Evolutionary conservation across 2,113 vertebrate species (phyloP), one percentile per base, ranked within the genome.

Genomic region (Salminus brasiliensis): DNA sequence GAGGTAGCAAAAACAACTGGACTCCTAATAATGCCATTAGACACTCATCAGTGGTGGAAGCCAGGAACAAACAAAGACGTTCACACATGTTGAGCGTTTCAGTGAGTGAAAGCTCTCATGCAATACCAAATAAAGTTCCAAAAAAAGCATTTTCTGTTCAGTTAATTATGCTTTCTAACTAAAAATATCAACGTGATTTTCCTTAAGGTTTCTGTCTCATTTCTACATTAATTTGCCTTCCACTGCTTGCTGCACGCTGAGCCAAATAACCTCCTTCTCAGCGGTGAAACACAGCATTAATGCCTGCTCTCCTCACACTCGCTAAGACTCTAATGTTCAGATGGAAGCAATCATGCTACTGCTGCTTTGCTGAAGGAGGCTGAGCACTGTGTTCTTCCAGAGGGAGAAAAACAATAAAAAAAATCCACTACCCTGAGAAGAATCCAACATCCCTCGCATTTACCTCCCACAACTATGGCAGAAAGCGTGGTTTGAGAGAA

Each of bases 301-400:
- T 45, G 32, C 8, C 62, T 43, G n/a, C 9, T 66, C 63, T 68
- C 60, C 18, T 32, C 30, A 45, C 72, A 27, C 60, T 67, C 25
- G 45, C 41, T 47, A 32, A 34, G 55, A 4, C 34, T 41, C 55
- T 60, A 81, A 79, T 75, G 53, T 74, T 89, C 86, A 79, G 75
- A 86, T 88, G 86, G 87, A 90, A 88, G 74, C 43, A 47, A 82
- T 91, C 75, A 83, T 72, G 79, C 85, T 86, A 80, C 85, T 0
- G 29, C 85, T 52, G 66, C 71, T 25, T 67, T 11, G 41, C 69
- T 86, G 76, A 59, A 23, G 25, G n/a, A 59, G 18, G 41, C 41
- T 57, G 59, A 34, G 78, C 11, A n/a, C 72, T 79, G 39, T 82
- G 67, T 63, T 65, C 27, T 13, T 83, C 60, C 57, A 55, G 36